Base-by-base conservation (phyloP, 2,113 vertebrate species). In the Myrmecobius fasciatus region DNA sequence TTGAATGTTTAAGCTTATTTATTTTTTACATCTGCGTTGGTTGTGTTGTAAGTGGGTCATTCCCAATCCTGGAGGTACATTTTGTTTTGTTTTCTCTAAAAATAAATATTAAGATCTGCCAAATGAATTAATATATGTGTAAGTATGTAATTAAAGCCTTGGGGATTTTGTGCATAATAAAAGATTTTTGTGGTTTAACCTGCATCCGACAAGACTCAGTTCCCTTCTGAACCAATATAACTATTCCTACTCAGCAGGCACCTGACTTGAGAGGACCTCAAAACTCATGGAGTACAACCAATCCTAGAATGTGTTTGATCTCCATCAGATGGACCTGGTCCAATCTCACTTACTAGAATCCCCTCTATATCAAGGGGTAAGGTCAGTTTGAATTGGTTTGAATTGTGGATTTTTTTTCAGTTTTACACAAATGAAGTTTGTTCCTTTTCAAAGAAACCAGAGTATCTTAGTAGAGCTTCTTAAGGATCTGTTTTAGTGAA, bases 1-100 rank as follows among this genome's bases (percentile, higher is more conserved):
- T 98, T 98, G 98, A 98, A 98, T 97, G 98, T 98, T 95, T 56
- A 89, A 93, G 97, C 93, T 75, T 98, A 98, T 98, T 98, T 98
- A 98, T 98, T 98, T 98, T 97, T 98, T 97, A 97, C 94, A 96
- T 93, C 96, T 97, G 94, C 97, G 92, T 98, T 97, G 97, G 98
- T 98, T 97, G 95, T 95, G 97, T 98, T 91, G 94, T 98, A 95
- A 89, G 25, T 9, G 96, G 98, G 97, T 91, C 49, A 93, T 96
- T 98, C 97, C 97, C 94, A 83, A 95, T 97, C 98, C 95, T 89
- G 91, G 46, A 96, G 98, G 98, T 98, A 98, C 98, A 36, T 95
- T 89, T 93, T 97, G 97, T 97, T 96, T 93, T 95, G 89, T 95
- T 95, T 98, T 94, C 49, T 91, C 91, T 89, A 54, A 97, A 96